phyloP scores from a whole-genome alignment of 2,797 vertebrate genomes.

The Dipus sagitta region DNA sequence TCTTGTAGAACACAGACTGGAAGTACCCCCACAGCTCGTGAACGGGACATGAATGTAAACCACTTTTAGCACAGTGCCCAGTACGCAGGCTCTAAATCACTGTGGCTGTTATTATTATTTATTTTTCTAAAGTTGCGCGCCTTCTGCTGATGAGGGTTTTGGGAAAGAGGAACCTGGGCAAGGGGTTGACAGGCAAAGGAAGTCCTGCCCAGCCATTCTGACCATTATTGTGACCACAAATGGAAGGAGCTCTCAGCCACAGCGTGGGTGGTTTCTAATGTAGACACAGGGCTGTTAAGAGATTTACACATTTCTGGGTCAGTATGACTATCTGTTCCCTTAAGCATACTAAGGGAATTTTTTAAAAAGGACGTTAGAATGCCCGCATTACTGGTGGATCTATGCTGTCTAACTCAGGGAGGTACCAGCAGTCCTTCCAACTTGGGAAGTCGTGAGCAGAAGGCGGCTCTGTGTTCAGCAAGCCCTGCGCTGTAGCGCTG shows the following conservation, averaged over 20 bases:
- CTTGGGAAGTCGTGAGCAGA: neutral
- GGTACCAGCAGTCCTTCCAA: neutral
- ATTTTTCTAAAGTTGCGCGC: neutral
- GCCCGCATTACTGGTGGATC: neutral
- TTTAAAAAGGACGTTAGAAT: neutral
- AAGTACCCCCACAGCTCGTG: neutral
- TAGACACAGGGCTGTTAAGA: neutral
- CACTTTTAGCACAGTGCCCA: neutral
- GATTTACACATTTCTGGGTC: neutral
- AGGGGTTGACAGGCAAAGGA: neutral
- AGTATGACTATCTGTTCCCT: neutral
- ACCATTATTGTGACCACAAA: neutral
- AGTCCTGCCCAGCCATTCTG: neutral
- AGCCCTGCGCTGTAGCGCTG: neutral
- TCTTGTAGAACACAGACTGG: conserved; percentile 9
- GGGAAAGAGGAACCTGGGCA: neutral
- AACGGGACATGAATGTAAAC: neutral
- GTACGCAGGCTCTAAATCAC: neutral
- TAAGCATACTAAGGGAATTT: neutral
- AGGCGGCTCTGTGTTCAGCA: neutral
- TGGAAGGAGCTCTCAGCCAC: neutral
- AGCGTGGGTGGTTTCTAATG: conserved; percentile 3
- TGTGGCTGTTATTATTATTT: neutral
- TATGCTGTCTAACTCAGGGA: neutral
- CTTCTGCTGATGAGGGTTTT: conserved; percentile 38